Base-by-base conservation (phyloP, 2,797 vertebrate species). In the Jordanella pulchra region DNA sequence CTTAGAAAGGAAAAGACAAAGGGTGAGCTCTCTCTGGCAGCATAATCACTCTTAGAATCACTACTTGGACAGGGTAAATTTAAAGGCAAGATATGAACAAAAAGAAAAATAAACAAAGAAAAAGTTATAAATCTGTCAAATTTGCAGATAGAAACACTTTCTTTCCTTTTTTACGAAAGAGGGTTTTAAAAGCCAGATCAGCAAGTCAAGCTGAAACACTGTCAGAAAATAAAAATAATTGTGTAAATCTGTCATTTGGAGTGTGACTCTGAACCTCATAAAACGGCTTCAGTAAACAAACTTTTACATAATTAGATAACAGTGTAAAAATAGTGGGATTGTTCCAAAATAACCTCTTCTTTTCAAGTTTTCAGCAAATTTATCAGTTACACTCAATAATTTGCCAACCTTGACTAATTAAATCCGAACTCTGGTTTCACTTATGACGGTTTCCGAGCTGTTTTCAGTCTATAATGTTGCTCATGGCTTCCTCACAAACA, bases 271-370 rank as follows among this genome's bases (percentile, higher is more conserved):
- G 14, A 39, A 28, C 47, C 35, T 63, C 4, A 13, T 28, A 28
- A 54, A 64, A 44, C 45, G 35, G 23, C 51, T 44, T 13, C 13
- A 65, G 48, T 53, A 48, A 53, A 64, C 47, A 53, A 64, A 51
- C 18, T 47, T 69, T 58, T 44, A 25, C 12, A 15, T 75, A 78
- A 83, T 86, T 78, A 80, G 47, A 76, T 60, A 73, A 84, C 79
- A 73, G 79, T 76, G 76, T 78, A 78, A 84, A 76, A 51, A 69
- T 70, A 72, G 47, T 6, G 75, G 71, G 81, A 80, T 2, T 17
- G 64, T 9, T 32, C 69, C 56, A 65, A 74, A 80, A 80, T 77
- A 77, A 65, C 71, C 53, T 65, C 28, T 1, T 71, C 48, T 18
- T 10, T 23, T 70, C 30, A n/a, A 32, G 17, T 50, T 61, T 74